Percentiles rank a stretch among this genome's conserved stretches.
These are phyloP conservation scores for Potamilus streckersoni DNA, from an alignment of 1,140 invertebrate genomes.

Conservation along the genomic window DNA sequence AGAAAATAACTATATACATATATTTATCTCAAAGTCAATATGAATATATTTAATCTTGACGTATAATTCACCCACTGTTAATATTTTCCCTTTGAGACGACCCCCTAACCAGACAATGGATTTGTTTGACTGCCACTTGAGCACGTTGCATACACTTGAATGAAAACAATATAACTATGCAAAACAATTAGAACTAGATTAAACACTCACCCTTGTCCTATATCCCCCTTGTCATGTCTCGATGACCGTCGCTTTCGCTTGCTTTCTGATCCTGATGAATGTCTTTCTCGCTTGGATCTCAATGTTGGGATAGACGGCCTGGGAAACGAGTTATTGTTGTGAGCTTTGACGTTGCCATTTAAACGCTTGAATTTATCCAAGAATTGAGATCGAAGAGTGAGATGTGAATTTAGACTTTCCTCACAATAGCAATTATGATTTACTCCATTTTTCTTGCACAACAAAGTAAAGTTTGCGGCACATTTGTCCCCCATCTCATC, in stretches of 20 bases:
- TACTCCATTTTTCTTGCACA: constrained; percentile 30
- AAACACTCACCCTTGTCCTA: constrained; percentile 10
- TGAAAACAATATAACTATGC: constrained; percentile 4
- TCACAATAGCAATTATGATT: constrained; percentile 34
- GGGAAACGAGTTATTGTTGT: constrained; percentile 35
- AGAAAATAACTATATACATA: no score
- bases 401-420: constrained; percentile 28
- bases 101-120: no score
- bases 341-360: constrained; percentile 25
- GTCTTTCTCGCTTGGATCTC: constrained; percentile 27
- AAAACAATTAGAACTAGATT: background rate
- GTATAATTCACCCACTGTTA: no score
- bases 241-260: constrained; percentile 25
- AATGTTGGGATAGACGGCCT: constrained; percentile 26
- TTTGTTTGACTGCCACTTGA: background rate
- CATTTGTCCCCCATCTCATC: constrained; percentile 33
- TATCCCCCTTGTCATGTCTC: constrained; percentile 27
- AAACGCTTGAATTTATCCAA: constrained; percentile 20
- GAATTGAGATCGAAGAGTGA: constrained; percentile 24
- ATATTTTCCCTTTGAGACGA: no score
- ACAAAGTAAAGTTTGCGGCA: constrained; percentile 28
- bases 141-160: constrained; percentile 7
- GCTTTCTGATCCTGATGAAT: constrained; percentile 18
- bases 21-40: no score
- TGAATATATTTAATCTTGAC: no score